Base-by-base conservation (phyloP, 1,140 invertebrate species). In the Pogonomyrmex barbatus region DNA sequence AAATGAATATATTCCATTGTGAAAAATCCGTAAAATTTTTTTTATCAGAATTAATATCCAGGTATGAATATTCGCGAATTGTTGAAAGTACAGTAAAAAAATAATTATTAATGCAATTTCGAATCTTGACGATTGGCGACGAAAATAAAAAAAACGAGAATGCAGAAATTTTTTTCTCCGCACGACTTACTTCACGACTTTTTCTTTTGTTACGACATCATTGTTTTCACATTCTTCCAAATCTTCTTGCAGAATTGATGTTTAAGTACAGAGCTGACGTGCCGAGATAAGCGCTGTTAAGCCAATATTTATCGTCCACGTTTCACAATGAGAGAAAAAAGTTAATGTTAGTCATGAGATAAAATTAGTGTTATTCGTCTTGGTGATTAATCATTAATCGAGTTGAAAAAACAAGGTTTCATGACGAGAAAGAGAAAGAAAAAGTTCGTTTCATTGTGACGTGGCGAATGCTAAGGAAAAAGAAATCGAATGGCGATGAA, bases 321-420 rank as follows among this genome's bases (percentile, higher is more conserved):
- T 56, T 56, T 70, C 10, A 65, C 24, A 14, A 77, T 0, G 42
- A 70, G 14, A 24, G 6, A 36, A 39, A 47, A 33, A 68, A 76
- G 58, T 4, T n/a, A 70, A 14, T 83, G 87, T 76, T 50, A 47
- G 36, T 4, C 33, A n/a, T n/a, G 24, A 54, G 52, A 73, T 63
- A 63, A 85, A 78, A 60, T 6, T 58, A 39, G 10, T 56, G 42
- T 30, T 84, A 60, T 14, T 86, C 14, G 56, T 33, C 24, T 2
- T 56, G 9, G 33, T 14, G 12, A 17, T 56, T 87, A 76, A 88
- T 87, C n/a, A 10, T 33, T 56, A 76, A 88, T 62, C 50, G 62
- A 79, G 82, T n/a, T 12, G 17, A 9, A 17, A n/a, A 68, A 87
- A 65, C 63, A 24, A 24, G 45, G 36, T 83, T 76, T 2, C n/a